phyloP scores from a whole-genome alignment of 2,888 invertebrate genomes.

The Xylocampa areola region DNA sequence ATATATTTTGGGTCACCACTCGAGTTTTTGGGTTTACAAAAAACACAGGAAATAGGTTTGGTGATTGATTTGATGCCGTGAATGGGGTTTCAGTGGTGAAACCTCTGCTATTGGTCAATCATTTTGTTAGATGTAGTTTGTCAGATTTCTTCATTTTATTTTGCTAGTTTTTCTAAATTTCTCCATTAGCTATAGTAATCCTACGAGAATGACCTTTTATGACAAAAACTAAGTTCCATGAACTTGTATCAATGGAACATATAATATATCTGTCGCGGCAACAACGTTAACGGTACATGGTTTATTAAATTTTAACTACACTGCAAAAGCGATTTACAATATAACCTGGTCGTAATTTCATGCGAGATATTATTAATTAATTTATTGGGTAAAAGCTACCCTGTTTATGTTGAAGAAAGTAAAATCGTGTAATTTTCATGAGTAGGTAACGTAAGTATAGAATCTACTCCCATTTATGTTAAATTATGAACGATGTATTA shows the following conservation, averaged over 20 bases:
- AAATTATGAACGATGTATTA: too few relatives aligned
- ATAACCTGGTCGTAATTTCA: slow-evolving; percentile 26
- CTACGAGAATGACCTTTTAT: too few relatives aligned
- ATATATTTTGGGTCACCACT: slow-evolving; percentile 17
- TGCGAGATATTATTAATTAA: slow-evolving; percentile 25
- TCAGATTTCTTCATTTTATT: too few relatives aligned
- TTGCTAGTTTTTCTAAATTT: too few relatives aligned
- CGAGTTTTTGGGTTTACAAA: slow-evolving; percentile 14
- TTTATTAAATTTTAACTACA: slow-evolving; percentile 42
- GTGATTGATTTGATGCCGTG: slow-evolving; percentile 4
- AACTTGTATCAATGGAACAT: too few relatives aligned
- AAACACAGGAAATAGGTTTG: slow-evolving; percentile 3
- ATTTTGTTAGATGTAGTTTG: too few relatives aligned
- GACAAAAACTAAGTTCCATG: too few relatives aligned
- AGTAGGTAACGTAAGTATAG: not conserved
- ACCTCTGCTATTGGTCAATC: too few relatives aligned
- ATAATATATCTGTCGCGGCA: slow-evolving; percentile 19
- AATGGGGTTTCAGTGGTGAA: too few relatives aligned
- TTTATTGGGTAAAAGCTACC: slow-evolving; percentile 12
- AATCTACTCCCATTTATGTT: too few relatives aligned
- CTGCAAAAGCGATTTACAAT: slow-evolving; percentile 19
- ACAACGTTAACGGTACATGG: slow-evolving; percentile 21
- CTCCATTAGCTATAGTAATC: too few relatives aligned
- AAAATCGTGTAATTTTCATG: not conserved
- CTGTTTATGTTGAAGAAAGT: not conserved